Conservation (phyloP, 2,113 vertebrate species). For the Crotalus helleri region DNA sequence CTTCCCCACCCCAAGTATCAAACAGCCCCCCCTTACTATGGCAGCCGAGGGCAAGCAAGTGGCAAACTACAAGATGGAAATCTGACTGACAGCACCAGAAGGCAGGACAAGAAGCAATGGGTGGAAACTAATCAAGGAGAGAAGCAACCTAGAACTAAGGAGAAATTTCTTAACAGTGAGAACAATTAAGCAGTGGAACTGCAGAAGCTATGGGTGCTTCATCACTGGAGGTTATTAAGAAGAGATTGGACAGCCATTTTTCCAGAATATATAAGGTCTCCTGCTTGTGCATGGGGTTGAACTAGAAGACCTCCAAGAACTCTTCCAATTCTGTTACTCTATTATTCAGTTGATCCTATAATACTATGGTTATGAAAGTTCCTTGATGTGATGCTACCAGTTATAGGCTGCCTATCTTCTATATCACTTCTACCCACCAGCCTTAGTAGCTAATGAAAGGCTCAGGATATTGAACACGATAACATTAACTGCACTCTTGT, state of each 20-base stretch:
- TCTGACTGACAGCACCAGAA: not conserved
- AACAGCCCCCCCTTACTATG: not conserved
- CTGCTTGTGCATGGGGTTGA: not conserved
- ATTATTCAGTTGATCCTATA: not conserved
- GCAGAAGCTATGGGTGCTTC: not conserved
- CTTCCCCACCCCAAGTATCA: not conserved
- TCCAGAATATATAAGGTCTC: not conserved
- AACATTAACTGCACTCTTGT: not conserved
- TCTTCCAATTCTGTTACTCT: not conserved
- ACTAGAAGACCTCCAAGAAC: not conserved
- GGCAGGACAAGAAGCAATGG: not conserved
- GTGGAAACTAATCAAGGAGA: not conserved
- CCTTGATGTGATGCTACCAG: not conserved
- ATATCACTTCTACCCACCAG: not conserved
- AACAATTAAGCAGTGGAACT: not conserved
- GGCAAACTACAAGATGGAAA: not conserved
- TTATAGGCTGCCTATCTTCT: not conserved
- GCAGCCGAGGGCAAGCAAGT: not conserved
- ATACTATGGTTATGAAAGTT: not conserved
- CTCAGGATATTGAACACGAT: not conserved
- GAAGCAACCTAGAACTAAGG: not conserved
- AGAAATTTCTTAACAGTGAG: not conserved
- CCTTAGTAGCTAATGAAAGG: not conserved
- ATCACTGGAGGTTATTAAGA: not conserved
- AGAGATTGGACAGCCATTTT: not conserved